Base-by-base conservation (phyloP, 2,797 vertebrate genomes). In the Darevskia nairensis region DNA sequence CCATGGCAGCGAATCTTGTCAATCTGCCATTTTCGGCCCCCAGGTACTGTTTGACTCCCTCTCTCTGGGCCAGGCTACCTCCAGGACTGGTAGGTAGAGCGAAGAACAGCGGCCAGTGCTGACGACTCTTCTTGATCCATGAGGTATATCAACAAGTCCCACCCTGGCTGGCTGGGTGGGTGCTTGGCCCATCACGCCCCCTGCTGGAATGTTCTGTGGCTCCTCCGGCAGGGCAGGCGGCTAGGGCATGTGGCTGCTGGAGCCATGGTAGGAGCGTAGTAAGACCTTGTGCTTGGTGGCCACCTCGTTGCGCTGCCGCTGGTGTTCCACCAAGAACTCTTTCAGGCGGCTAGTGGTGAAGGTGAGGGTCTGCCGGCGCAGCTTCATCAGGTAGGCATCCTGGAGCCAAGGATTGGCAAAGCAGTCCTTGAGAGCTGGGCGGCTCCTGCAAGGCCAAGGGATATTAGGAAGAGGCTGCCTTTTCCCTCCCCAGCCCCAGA, bases 231-330 rank as follows among this genome's bases (percentile, higher is more conserved):
- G 94, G 77, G 32, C 39, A 90, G 94, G 90, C 61, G 95, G 94
- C 95, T 97, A 96, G 10, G 98, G 96, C 64, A 95, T 97, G 93
- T 97, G 93, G 94, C 97, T 93, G 0, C 97, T 95, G 6, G 96
- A 94, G 94, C 97, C 97, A 86, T 98, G 98, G 96, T 99, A 99
- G 92, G 98, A 99, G 85, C 99, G 98, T 89, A 99, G 97, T 92
- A 99, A 98, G 95, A 99, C 99, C 96, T 98, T 99, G 98, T 99
- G 99, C 96, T 98, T 98, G 93, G 99, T 99, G 95, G 98, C 97
- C 0, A 93, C 95, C 90, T 97, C 97, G 0, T 96, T 89, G 1
- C 98, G 96, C 82, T 97, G 96, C 46, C 97, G 96, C 96, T 98
- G 98, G 96, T 99, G 98, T 90, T 99, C 98, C n/a, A 98, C 97